These are phyloP conservation scores for Cataglyphis hispanica DNA, from an alignment of 1,140 invertebrate species.

Conservation along the genomic window DNA sequence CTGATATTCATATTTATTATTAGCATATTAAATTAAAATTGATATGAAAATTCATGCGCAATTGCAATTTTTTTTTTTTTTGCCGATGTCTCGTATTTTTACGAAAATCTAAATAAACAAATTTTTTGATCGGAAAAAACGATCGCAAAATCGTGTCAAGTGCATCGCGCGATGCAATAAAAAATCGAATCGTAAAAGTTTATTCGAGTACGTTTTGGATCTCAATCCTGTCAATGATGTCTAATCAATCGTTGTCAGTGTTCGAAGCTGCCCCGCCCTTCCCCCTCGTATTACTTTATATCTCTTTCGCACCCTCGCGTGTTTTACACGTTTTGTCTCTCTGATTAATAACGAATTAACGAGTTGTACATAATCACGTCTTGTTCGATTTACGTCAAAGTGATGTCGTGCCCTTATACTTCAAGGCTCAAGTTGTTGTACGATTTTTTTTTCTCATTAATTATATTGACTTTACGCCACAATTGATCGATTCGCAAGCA, in stretches of 20 bases:
- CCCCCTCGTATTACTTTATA: slow-evolving; percentile 28
- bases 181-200: not conserved
- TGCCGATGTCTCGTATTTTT: not conserved
- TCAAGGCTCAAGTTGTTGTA: slow-evolving; percentile 59
- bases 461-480: slow-evolving; percentile 62
- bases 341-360: slow-evolving; percentile 73
- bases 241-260: slow-evolving; percentile 66
- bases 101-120: no score
- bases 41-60: not conserved
- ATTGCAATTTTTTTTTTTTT: not conserved
- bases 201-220: slow-evolving; percentile 7
- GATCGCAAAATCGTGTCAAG: not conserved
- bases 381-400: slow-evolving; percentile 40
- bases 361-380: slow-evolving; percentile 67
- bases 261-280: slow-evolving; percentile 34
- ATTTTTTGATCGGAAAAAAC: not conserved
- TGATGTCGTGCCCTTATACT: slow-evolving; percentile 37
- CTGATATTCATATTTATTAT: not conserved
- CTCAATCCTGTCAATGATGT: slow-evolving; percentile 62
- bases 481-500: slow-evolving; percentile 68
- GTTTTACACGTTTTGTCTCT: slow-evolving; percentile 63
- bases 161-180: no score
- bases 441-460: slow-evolving; percentile 35
- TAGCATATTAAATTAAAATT: not conserved
- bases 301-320: slow-evolving; percentile 51